These are phyloP conservation scores for Thalassophryne amazonica DNA, from an alignment of 2,797 vertebrate genomes.

Conservation along the genomic window DNA sequence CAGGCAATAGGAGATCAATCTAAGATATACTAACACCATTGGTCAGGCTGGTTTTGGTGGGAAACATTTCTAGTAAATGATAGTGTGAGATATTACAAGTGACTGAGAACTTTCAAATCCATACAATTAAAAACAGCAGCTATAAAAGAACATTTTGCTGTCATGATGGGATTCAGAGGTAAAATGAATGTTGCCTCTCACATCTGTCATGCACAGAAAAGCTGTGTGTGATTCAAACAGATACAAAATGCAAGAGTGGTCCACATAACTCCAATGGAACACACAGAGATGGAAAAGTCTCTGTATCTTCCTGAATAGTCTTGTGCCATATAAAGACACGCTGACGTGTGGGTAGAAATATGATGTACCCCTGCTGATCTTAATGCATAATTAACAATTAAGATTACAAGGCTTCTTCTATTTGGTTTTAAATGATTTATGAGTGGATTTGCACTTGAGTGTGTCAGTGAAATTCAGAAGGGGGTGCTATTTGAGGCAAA, in stretches of 20 bases:
- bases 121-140: too few species aligned
- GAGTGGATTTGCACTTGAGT: neutral
- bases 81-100: too few species aligned
- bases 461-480: neutral
- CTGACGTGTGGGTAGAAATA: slow-evolving; percentile 33
- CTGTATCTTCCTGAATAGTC: slow-evolving; percentile 3
- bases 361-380: slow-evolving; percentile 22
- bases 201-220: slow-evolving; percentile 2
- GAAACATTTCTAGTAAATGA: too few species aligned
- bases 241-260: slow-evolving; percentile 6
- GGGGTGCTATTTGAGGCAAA: neutral
- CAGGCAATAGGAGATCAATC: too few species aligned
- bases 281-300: neutral
- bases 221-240: slow-evolving; percentile 8
- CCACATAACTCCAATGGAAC: neutral
- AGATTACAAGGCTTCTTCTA: slow-evolving; percentile 33
- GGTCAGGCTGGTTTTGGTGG: too few species aligned
- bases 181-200: slow-evolving; percentile 22
- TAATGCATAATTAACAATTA: slow-evolving; percentile 54
- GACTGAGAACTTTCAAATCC: too few species aligned
- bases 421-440: slow-evolving; percentile 38
- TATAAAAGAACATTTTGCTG: slow-evolving; percentile 47
- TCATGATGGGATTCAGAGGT: slow-evolving; percentile 26
- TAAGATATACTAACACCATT: too few species aligned
- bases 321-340: slow-evolving; percentile 15